Base-by-base conservation (phyloP, 1,140 invertebrate genomes). In the Oscheius sp. region DNA sequence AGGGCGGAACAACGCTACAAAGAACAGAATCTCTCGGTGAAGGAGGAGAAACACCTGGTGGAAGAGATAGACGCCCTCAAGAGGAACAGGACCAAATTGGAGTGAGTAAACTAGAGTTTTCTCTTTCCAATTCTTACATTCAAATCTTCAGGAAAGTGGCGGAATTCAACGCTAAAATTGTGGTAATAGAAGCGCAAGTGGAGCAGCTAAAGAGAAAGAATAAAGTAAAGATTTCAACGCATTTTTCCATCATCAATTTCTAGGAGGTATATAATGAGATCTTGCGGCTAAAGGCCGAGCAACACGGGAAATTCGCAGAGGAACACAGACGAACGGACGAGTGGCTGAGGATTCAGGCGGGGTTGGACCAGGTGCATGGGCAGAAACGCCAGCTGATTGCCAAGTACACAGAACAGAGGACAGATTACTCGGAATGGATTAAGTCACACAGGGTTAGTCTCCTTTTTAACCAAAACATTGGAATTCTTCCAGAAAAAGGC, bases 61-160 rank as follows among this genome's bases (percentile, higher is more conserved):
- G 52, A 28, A 2, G 68, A 75, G 20, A 67, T 75, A 3, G 34
- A 75, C 29, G 42, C 42, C 15, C 32, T 75, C 15, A 75, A 75
- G 26, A 38, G 74, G 45, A 75, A 75, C 49, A 32, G 35, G 20
- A 66, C 34, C 13, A 67, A 42, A 45, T 61, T 75, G 18, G 52
- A 75, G 74, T 74, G 23, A 36, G 71, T 29, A 10, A 4, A 68
- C 23, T 1, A 1, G 29, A 4, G 13, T 46, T 35, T 20, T 31
- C 26, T 36, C 3, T 2, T 7, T 13, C 1, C 1, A 31, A 73
- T 10, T 20, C 49, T 28, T n/a, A n/a, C 26, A 32, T 62, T 2
- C 3, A 7, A 29, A 69, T 34, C 31, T 65, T 23, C 20, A 31
- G 62, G 32, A 49, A 26, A 3, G 23, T 55, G 1, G 35, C 26